Evolutionary conservation across 2,797 vertebrate genomes (phyloP), one percentile per base, ranked within the genome.

Genomic region (Bovichtus diacanthus): DNA sequence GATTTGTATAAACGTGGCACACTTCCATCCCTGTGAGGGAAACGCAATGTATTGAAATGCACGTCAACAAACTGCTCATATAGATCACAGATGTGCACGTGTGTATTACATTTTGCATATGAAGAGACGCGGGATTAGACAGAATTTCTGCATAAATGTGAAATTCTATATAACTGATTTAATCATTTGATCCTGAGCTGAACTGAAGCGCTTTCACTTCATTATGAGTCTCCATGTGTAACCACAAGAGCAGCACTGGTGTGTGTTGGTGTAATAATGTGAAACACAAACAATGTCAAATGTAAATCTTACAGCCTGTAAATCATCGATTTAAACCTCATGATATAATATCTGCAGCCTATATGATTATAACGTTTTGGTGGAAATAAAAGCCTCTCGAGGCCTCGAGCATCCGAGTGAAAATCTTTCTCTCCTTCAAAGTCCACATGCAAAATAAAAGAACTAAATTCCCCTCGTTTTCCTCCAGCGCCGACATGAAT

Each of bases 401-500:
- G 88, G 87, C 89, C 85, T 88, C 47, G 1, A 43, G 21, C 68
- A 23, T 67, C 36, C 76, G 55, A 36, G 79, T 80, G 76, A 74
- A 85, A 74, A 78, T 16, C 60, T 21, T 47, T 5, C 71, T 62
- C 70, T 84, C 15, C 47, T 70, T 81, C 75, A 74, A 66, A 77
- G 64, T 80, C 54, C 75, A 50, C 62, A 27, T 11, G 44, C 41
- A 27, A 27, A 60, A 55, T 72, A 31, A 5, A 69, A 10, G 1
- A 15, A 6, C 23, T 55, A 13, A 50, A 60, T 15, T 16, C 23
- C 54, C 64, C 76, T 63, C 69, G 67, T 88, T 82, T 81, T 86
- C 81, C 84, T 82, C 89, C 88, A 85, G 83, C 85, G 82, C 85
- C 86, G 87, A 89, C 87, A 89, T 86, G 89, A 81, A 93, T 91